Base-by-base conservation (phyloP, 2,113 vertebrate species). In the Carlito syrichta region DNA sequence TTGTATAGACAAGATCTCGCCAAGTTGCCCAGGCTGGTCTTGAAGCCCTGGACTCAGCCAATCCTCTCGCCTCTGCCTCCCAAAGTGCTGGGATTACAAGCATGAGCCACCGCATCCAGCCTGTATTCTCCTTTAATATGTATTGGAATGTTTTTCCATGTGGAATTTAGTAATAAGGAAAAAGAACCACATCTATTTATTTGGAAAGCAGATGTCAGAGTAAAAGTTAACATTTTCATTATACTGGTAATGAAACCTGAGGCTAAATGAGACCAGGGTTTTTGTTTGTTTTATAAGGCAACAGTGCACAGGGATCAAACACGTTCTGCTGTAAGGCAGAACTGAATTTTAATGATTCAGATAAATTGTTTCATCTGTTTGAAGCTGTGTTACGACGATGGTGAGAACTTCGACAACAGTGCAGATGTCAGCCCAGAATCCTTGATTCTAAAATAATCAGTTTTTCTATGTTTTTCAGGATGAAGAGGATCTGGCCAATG, bases 401-500 rank as follows among this genome's bases (percentile, higher is more conserved):
- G 11, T 71, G 58, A 95, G 62, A 40, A 12, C 22, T 81, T 35
- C 77, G 40, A 74, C 11, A 54, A 27, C 19, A 78, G n/a, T n/a
- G 48, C 7, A 25, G 35, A 40, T 45, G 60, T 35, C 4, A 6
- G 25, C 32, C 2, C 38, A n/a, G 17, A 68, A 50, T 25, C 60
- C 74, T 86, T 68, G 43, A 38, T 66, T 48, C 66, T 66, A 58
- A 54, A 10, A 58, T 92, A 77, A 95, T 66, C 40, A 25, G 2
- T 71, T 40, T 95, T 43, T 86, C 95, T 77, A 14, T 98, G 50
- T 98, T 97, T 98, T 98, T 94, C 98, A 99, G 99, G 98, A 97
- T 78, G 98, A 98, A 87, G 97, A 98, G 89, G 96, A 98, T 40
- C 43, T 98, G 3, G 27, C 83, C 0, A 97, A 97, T 6, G 73